phyloP scores from a whole-genome alignment of 2,888 invertebrate species.

The Zelleria hepariella region DNA sequence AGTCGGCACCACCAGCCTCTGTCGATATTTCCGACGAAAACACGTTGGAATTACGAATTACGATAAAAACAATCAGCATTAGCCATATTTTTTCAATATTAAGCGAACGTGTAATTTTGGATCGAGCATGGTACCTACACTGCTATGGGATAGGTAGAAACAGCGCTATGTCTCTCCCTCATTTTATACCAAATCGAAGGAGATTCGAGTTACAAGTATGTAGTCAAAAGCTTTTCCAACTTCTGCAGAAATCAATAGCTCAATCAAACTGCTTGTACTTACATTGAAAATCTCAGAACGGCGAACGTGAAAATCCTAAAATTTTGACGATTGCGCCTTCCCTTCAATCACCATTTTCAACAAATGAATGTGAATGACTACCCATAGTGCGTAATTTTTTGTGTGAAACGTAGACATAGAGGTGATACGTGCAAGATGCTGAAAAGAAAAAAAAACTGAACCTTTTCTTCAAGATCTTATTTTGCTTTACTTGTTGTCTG shows the following conservation, averaged over 20 bases:
- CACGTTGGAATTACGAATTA: not conserved
- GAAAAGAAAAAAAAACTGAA: not conserved
- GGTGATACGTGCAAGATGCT: too few relatives aligned
- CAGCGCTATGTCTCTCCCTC: constrained; percentile 63
- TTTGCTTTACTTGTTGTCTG: too few relatives aligned
- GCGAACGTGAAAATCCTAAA: constrained; percentile 56
- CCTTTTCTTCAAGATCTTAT: too few relatives aligned
- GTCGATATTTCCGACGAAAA: not conserved
- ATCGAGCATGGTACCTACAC: constrained; percentile 49
- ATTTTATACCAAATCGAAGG: constrained; percentile 44
- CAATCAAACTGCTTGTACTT: constrained; percentile 31
- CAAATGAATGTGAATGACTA: constrained; percentile 64
- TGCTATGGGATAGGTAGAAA: constrained; percentile 37
- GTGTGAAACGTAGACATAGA: not conserved
- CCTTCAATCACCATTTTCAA: constrained; percentile 70
- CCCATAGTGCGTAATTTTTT: constrained; percentile 27
- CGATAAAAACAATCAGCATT: not conserved
- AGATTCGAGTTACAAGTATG: constrained; percentile 21
- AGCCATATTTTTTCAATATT: not conserved
- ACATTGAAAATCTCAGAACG: constrained; percentile 46
- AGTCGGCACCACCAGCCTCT: not conserved
- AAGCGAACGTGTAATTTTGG: constrained; percentile 9
- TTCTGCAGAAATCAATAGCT: constrained; percentile 39
- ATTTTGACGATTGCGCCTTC: constrained; percentile 54
- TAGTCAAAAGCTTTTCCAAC: constrained; percentile 25